Evolutionary conservation across 2,888 invertebrate genomes (phyloP).

Genomic region (Dynastes tityus): DNA sequence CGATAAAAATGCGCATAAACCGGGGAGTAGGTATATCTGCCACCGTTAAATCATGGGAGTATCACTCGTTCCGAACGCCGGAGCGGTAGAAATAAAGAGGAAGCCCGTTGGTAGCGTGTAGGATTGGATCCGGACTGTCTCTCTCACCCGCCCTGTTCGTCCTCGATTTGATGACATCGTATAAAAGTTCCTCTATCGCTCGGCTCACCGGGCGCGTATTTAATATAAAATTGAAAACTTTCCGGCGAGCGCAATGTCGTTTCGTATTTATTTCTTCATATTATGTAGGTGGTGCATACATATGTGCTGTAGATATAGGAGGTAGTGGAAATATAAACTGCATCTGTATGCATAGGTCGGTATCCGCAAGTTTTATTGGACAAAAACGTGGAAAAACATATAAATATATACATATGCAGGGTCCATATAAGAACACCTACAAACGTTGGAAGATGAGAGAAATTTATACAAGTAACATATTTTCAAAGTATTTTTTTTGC

Average conservation of each 20-base stretch:
- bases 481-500: too few relatives aligned
- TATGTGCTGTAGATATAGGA: neutral
- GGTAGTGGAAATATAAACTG: neutral
- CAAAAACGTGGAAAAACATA: too few relatives aligned
- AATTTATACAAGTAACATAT: too few relatives aligned
- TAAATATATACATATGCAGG: too few relatives aligned
- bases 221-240: slow-evolving; percentile 21
- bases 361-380: too few relatives aligned
- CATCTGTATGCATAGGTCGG: neutral
- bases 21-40: slow-evolving; percentile 18
- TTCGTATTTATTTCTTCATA: too few relatives aligned
- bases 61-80: neutral
- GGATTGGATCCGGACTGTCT: neutral
- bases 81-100: neutral
- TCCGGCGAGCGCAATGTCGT: neutral
- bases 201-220: neutral
- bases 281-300: too few relatives aligned
- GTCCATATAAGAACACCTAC: too few relatives aligned
- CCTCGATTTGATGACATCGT: slow-evolving; percentile 14
- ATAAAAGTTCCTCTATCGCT: slow-evolving; percentile 2
- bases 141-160: neutral
- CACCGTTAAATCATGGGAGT: slow-evolving; percentile 28
- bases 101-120: too few relatives aligned
- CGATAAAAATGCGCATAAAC: slow-evolving; percentile 40
- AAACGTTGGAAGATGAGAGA: too few relatives aligned